Percentiles rank a stretch among this genome's conserved stretches.
Evolutionary conservation across 2,797 vertebrate species (phyloP).

Genomic region (Sitta carolinensis): DNA sequence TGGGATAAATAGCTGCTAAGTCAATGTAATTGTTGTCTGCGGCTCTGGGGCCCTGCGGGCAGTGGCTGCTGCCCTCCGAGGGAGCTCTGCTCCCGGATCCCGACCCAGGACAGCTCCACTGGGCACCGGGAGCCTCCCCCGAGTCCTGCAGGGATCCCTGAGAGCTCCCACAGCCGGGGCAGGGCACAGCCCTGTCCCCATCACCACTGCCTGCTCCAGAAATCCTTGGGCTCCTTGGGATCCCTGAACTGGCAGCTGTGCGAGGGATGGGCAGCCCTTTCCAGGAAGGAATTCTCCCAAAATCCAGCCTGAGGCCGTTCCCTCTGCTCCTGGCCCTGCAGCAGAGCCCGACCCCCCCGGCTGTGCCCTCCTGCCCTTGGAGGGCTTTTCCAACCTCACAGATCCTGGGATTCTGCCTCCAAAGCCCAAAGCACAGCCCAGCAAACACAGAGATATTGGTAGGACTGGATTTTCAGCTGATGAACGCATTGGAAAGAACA

Average conservation of each 20-base stretch:
- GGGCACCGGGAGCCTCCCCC: neutral
- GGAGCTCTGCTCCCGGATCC: neutral
- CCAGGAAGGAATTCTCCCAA: neutral
- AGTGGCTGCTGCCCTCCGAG: neutral
- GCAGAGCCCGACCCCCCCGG: neutral
- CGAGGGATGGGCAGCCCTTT: neutral
- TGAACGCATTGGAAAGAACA: too few species aligned
- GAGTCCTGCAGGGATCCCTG: neutral
- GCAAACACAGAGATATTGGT: too few species aligned
- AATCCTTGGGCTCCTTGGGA: neutral
- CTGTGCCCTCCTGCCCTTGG: neutral
- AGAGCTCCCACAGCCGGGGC: neutral
- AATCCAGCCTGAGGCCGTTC: neutral
- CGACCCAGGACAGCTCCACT: too few species aligned
- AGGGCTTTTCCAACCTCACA: too few species aligned
- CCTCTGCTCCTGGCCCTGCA: neutral
- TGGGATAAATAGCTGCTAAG: neutral
- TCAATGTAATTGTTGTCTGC: neutral
- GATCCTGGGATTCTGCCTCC: too few species aligned
- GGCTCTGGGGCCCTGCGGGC: neutral
- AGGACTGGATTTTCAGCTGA: too few species aligned
- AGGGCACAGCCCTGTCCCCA: neutral
- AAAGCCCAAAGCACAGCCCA: too few species aligned
- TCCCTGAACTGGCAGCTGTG: neutral
- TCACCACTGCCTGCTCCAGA: accelerated